phyloP scores from a whole-genome alignment of 2,113 vertebrate genomes.

The Smithornis capensis region DNA sequence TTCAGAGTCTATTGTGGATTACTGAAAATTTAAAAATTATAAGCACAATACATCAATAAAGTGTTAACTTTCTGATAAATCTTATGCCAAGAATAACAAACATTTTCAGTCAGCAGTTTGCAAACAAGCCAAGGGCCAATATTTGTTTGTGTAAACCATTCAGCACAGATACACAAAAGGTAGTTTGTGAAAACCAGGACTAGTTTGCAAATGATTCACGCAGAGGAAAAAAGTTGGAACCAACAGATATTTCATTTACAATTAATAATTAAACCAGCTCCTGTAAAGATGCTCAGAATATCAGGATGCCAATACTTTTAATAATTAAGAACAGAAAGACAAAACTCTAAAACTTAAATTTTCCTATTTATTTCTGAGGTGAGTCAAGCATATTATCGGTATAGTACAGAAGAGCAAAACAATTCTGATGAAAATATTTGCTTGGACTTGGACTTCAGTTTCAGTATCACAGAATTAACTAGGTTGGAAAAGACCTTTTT shows the following conservation, averaged over 20 bases:
- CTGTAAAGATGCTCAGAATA: not conserved
- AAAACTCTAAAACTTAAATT: not conserved
- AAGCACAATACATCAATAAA: not conserved
- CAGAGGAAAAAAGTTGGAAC: not conserved
- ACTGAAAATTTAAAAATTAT: slow-evolving; percentile 5
- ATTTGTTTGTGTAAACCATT: slow-evolving; percentile 38
- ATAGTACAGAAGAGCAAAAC: not conserved
- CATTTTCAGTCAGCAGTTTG: slow-evolving; percentile 13
- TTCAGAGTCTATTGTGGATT: not conserved
- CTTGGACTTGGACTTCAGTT: not conserved
- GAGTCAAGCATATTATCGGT: not conserved
- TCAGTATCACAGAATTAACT: too few relatives aligned
- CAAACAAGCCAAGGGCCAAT: slow-evolving; percentile 42
- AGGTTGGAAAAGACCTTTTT: too few relatives aligned
- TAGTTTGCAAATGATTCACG: not conserved
- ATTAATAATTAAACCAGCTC: slow-evolving; percentile 4
- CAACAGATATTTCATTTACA: not conserved
- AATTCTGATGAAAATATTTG: not conserved
- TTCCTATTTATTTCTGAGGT: not conserved
- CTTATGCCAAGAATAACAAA: slow-evolving; percentile 32
- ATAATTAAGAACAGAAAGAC: not conserved
- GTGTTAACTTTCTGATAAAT: slow-evolving; percentile 9
- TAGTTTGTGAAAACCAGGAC: slow-evolving; percentile 22
- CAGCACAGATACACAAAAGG: not conserved
- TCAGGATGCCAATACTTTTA: not conserved